Percentiles rank a stretch among this genome's conserved stretches.
Conservation (phyloP, 2,113 vertebrate genomes). For the Naja naja region DNA sequence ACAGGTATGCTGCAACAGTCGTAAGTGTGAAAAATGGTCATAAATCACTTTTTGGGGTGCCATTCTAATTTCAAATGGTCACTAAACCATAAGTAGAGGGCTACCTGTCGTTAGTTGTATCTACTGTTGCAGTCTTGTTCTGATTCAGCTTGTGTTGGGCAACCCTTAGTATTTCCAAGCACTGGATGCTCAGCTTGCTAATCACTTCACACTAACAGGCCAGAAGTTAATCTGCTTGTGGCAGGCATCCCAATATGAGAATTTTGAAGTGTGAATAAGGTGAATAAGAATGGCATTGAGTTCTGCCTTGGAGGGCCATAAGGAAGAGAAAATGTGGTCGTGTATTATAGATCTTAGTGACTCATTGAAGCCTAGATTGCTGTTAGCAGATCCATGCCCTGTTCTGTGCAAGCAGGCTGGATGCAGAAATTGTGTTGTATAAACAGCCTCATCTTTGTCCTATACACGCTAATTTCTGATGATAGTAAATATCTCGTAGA, state of each 20-base stretch:
- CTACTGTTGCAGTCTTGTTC: neutral
- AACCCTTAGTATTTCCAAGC: neutral
- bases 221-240: neutral
- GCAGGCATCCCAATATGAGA: neutral
- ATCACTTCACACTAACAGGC: neutral
- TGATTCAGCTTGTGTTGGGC: neutral
- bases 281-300: neutral
- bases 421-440: conserved; percentile 40
- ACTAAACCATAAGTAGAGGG: neutral
- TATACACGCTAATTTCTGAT: conserved; percentile 28
- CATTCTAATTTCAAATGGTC: neutral
- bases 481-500: conserved; percentile 47
- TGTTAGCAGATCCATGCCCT: conserved; percentile 43
- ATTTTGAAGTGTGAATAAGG: neutral
- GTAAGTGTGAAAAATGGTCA: neutral
- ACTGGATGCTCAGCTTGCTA: neutral
- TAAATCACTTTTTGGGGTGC: neutral
- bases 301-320: neutral
- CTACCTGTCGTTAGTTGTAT: neutral
- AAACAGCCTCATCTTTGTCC: conserved; percentile 8
- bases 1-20: neutral
- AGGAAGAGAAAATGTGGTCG: neutral
- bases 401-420: conserved; percentile 40
- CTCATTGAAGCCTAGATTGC: conserved; percentile 30
- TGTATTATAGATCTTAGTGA: neutral